Evolutionary conservation across 2,888 invertebrate species (phyloP), one percentile per base, ranked within the genome.

Genomic region (Stenurella melanura): DNA sequence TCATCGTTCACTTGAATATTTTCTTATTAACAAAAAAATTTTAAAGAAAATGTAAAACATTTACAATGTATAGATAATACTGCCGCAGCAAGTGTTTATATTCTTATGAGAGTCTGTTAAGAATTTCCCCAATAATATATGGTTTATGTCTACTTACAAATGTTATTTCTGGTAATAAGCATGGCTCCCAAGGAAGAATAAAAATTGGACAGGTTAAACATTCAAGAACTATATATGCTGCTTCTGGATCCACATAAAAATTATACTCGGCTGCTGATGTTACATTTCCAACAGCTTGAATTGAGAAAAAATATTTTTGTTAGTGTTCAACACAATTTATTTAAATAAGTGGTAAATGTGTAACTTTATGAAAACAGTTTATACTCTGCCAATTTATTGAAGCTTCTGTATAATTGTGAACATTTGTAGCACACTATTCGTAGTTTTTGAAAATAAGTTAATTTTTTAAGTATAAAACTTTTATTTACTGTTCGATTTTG

Each of bases 191-290:
- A 0, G 95, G 93, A 7, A 95, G 86, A 26, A 95, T 87, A 68
- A 90, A 91, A 1, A 95, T 90, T 12, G 93, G 93, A 73, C 90
- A 90, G 60, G 87, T 88, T 50, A 92, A 89, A 82, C 91, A 91
- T 30, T 91, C 89, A n/a, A 96, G 88, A n/a, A 94, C 93, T 66
- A 95, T 92, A 82, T 93, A 90, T 0, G 94, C 95, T 2, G 95
- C 94, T 88, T 96, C 96, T 0, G 96, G 95, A 88, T 96, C 96
- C 21, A 89, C 89, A 81, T 91, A 92, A 86, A 96, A 96, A 89
- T 96, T 96, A 85, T 94, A 96, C 88, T 96, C 96, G 0, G 94
- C 94, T 57, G 92, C 88, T 1, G 91, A 87, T 1, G 92, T 92
- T 21, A 89, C 87, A 85, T 94, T 94, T 18, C 94, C 94, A 26